These are phyloP conservation scores for Therioaphis trifolii DNA, from an alignment of 2,888 invertebrate species.

Conservation along the genomic window DNA sequence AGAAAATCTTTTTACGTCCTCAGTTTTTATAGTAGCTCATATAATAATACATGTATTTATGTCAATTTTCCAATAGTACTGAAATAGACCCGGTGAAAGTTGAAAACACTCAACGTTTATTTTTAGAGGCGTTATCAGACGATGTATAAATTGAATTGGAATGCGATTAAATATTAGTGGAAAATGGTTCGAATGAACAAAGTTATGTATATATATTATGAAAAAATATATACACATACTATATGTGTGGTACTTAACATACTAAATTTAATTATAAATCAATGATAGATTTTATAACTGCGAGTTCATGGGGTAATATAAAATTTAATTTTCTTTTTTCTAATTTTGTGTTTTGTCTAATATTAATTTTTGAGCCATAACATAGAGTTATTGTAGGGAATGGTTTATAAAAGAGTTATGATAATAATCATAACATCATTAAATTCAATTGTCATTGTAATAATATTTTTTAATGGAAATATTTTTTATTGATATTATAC, in stretches of 20 bases:
- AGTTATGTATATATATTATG: neutral
- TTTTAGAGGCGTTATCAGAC: conserved; percentile 43
- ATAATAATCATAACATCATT: too few relatives aligned
- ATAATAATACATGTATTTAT: conserved; percentile 46
- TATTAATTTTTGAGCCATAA: too few relatives aligned
- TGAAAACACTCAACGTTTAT: too few relatives aligned
- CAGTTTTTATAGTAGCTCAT: conserved; percentile 24
- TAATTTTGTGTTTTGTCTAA: too few relatives aligned
- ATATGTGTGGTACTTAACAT: neutral
- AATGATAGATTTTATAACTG: neutral
- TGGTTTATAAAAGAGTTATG: too few relatives aligned
- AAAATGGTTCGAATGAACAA: conserved; percentile 27
- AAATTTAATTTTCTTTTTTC: too few relatives aligned
- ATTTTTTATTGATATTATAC: too few relatives aligned
- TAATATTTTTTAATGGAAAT: too few relatives aligned
- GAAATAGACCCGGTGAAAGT: conserved; percentile 19
- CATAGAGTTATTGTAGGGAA: too few relatives aligned
- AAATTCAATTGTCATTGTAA: too few relatives aligned
- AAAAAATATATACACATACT: too few relatives aligned
- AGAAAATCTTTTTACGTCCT: conserved; percentile 24
- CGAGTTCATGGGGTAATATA: too few relatives aligned
- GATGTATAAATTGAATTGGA: conserved; percentile 36
- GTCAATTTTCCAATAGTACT: conserved; percentile 36
- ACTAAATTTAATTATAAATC: neutral
- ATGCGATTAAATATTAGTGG: conserved; percentile 32